These are phyloP conservation scores for Pristionchus maxplancki DNA, from an alignment of 2,888 invertebrate species.

Conservation along the genomic window DNA sequence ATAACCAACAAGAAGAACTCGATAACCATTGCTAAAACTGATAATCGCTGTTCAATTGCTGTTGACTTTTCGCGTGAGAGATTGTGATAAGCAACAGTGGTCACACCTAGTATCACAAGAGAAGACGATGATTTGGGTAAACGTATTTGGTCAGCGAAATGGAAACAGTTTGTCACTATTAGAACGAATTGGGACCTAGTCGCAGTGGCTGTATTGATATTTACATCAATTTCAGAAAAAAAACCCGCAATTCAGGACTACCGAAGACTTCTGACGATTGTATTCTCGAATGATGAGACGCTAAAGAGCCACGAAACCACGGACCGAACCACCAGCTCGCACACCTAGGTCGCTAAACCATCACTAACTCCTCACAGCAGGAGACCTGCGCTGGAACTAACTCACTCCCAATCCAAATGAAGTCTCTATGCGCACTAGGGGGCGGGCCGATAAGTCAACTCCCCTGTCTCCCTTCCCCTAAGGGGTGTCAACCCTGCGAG, in stretches of 20 bases:
- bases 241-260: no score
- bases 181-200: no score
- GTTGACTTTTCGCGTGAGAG: neutral
- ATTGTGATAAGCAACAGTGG: neutral
- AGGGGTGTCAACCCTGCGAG: neutral
- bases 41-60: no score
- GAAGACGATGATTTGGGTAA: neutral
- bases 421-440: neutral
- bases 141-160: neutral
- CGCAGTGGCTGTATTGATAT: no score
- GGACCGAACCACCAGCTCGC: no score
- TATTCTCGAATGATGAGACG: no score
- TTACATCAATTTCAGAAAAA: no score
- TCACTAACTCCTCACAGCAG: neutral
- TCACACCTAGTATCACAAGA: neutral
- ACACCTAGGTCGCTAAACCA: no score
- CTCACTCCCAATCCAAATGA: constrained; percentile 7
- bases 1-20: constrained; percentile 8
- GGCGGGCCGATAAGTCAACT: constrained; percentile 22
- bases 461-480: no score
- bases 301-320: no score
- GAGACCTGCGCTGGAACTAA: neutral
- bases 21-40: neutral
- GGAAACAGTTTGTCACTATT: no score
- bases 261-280: no score